Percentiles rank a stretch among this genome's conserved stretches.
Evolutionary conservation across 2,888 invertebrate species (phyloP).

Genomic region (Drosophila limbata): DNA sequence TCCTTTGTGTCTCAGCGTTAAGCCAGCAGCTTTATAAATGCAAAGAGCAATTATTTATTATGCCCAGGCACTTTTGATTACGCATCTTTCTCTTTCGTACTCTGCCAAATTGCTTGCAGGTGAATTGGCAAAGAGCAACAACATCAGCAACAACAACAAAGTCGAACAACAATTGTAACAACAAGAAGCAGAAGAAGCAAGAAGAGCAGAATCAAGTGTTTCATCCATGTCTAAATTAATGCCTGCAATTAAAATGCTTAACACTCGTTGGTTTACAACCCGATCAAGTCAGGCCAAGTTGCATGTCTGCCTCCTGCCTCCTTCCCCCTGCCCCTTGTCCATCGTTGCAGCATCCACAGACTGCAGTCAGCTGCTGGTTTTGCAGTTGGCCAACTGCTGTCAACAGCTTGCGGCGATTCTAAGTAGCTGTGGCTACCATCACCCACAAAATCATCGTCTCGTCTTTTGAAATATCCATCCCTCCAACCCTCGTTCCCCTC

Average conservation of each 20-base stretch:
- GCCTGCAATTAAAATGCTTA: slow-evolving; percentile 76
- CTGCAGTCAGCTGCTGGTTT: slow-evolving; percentile 32
- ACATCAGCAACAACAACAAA: slow-evolving; percentile 8
- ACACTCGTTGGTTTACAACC: slow-evolving; percentile 59
- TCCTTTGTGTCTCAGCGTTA: slow-evolving; percentile 39
- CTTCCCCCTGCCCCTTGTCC: not conserved
- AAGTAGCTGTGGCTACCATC: slow-evolving; percentile 54
- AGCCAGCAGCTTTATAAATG: slow-evolving; percentile 42
- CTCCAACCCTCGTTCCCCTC: not conserved
- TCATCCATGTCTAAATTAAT: slow-evolving; percentile 66
- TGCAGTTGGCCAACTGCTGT: slow-evolving; percentile 56
- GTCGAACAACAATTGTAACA: slow-evolving; percentile 12
- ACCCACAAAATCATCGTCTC: slow-evolving; percentile 57
- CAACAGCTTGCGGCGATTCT: slow-evolving; percentile 67
- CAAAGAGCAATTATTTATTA: slow-evolving; percentile 63
- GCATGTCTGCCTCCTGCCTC: not conserved
- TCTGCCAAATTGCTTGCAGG: slow-evolving; percentile 19
- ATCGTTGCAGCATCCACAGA: not conserved
- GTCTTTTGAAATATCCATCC: not conserved
- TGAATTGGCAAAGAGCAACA: slow-evolving; percentile 18
- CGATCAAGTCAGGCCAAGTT: slow-evolving; percentile 45
- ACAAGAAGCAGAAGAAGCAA: not conserved
- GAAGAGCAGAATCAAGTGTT: slow-evolving; percentile 31
- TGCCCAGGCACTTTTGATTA: slow-evolving; percentile 48
- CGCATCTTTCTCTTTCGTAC: slow-evolving; percentile 26